Percentiles rank a stretch among this genome's conserved stretches.
Evolutionary conservation across 35 echinoderm and acorn worm genomes (phyloP).

Genomic region (Lytechinus variegatus): DNA sequence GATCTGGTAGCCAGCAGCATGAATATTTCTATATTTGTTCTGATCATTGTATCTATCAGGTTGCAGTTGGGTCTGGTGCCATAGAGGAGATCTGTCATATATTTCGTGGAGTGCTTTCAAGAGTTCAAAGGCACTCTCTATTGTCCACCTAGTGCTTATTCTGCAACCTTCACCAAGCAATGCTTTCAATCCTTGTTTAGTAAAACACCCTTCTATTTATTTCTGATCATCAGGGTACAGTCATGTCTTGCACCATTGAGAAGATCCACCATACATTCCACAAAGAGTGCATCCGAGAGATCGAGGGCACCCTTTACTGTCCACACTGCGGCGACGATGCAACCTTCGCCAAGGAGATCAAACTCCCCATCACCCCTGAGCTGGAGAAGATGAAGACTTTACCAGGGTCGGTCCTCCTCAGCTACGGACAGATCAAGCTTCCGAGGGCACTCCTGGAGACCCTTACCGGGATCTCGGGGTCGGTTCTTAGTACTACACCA

Average conservation of each 20-base stretch:
- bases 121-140: no score
- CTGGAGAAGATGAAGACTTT: constrained; percentile 59
- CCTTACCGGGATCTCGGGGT: constrained; percentile 58
- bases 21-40: no score
- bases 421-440: constrained; percentile 74
- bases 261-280: constrained; percentile 86
- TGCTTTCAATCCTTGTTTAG: no score
- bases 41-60: no score
- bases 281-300: constrained; percentile 88
- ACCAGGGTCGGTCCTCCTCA: constrained; percentile 63
- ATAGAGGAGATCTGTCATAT: no score
- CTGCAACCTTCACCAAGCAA: no score
- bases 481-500: constrained; percentile 33
- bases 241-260: constrained; percentile 85
- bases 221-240: constrained; percentile 62
- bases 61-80: no score
- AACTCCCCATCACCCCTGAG: constrained; percentile 55
- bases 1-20: no score
- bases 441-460: constrained; percentile 64
- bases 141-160: no score
- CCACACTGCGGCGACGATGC: constrained; percentile 96
- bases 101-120: no score
- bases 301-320: constrained; percentile 91
- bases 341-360: constrained; percentile 64
- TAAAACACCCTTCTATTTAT: neutral